Evolutionary conservation across 2,888 invertebrate genomes (phyloP).

Genomic region (Synergus umbraculus): DNA sequence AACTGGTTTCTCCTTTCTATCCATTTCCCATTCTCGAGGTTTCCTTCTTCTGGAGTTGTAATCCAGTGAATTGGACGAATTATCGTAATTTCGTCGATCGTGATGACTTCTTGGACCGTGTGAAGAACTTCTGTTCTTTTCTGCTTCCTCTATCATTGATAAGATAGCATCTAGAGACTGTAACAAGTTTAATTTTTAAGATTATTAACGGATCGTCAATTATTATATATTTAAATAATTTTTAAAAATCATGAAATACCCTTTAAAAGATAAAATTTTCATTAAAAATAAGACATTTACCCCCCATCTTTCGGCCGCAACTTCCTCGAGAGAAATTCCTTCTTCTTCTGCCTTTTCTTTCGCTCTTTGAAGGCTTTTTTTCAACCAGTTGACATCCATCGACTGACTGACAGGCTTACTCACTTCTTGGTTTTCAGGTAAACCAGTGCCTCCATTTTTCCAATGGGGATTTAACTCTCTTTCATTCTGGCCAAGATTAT

Average conservation of each 20-base stretch:
- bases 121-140: constrained; percentile 59
- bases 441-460: constrained; percentile 92
- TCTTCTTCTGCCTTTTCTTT: constrained; percentile 80
- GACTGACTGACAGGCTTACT: constrained; percentile 63
- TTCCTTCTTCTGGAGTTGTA: constrained; percentile 44
- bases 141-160: constrained; percentile 79
- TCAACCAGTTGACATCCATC: constrained; percentile 78
- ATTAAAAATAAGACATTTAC: constrained; percentile 67
- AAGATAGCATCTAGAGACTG: constrained; percentile 79
- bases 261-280: neutral
- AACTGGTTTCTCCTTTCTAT: constrained; percentile 50
- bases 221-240: neutral
- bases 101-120: constrained; percentile 1
- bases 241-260: neutral
- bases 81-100: neutral
- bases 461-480: constrained; percentile 95
- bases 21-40: constrained; percentile 58
- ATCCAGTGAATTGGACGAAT: constrained; percentile 35
- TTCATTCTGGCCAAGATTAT: constrained; percentile 84
- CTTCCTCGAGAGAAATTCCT: constrained; percentile 79
- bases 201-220: neutral
- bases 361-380: constrained; percentile 79
- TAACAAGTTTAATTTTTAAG: constrained; percentile 54
- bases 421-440: constrained; percentile 80
- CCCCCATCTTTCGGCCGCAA: constrained; percentile 81